Percentiles rank a stretch among this genome's conserved stretches.
Conservation (phyloP, 2,797 vertebrate genomes). For the Spinus pinus region DNA sequence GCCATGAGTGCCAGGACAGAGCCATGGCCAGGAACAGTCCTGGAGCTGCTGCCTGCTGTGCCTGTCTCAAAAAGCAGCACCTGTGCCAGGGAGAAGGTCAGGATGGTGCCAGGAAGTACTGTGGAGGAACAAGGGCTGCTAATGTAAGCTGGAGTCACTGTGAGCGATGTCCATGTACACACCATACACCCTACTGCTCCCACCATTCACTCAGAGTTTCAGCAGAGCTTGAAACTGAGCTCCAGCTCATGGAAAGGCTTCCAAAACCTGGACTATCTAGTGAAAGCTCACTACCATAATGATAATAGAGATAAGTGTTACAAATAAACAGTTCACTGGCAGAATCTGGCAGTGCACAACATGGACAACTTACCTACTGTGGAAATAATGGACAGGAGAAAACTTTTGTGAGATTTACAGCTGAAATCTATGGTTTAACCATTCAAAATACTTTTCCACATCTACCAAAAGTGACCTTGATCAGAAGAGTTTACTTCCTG, state of each 20-base stretch:
- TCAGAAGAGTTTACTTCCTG: not conserved
- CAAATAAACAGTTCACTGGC: not conserved
- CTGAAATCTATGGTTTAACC: not conserved
- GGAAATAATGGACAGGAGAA: not conserved
- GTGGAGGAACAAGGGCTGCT: not conserved
- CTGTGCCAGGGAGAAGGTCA: not conserved
- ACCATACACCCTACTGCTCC: not conserved
- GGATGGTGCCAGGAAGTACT: not conserved
- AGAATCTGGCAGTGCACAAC: not conserved
- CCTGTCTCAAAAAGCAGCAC: not conserved
- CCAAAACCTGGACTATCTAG: not conserved
- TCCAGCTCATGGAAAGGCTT: not conserved
- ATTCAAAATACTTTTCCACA: not conserved
- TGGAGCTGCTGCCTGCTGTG: fast-evolving
- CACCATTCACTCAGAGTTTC: not conserved
- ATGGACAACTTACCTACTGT: fast-evolving
- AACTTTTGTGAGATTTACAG: not conserved
- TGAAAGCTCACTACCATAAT: not conserved
- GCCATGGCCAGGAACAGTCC: not conserved
- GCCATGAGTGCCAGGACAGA: not conserved
- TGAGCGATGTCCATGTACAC: not conserved
- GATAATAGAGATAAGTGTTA: not conserved
- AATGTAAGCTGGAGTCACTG: fast-evolving
- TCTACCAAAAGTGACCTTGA: not conserved
- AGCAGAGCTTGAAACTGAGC: not conserved